Evolutionary conservation across 2,888 invertebrate species (phyloP).

Genomic region (Hydropsyche betteni): DNA sequence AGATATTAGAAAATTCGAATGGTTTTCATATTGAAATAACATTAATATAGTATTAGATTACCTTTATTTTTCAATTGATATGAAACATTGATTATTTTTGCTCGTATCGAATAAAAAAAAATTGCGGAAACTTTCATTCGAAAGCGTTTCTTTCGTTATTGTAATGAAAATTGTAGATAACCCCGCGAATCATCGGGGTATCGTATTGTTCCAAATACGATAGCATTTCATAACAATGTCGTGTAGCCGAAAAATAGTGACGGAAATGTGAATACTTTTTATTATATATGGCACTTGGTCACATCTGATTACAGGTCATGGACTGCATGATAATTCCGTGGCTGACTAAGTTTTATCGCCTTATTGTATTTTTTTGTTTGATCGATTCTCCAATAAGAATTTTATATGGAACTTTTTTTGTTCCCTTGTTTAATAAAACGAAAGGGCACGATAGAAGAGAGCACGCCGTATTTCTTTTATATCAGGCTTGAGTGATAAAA

Average conservation of each 20-base stretch:
- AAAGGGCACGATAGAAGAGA: not conserved
- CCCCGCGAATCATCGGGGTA: slow-evolving; percentile 30
- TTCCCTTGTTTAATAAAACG: not conserved
- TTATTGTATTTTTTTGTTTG: not conserved
- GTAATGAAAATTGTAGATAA: slow-evolving; percentile 8
- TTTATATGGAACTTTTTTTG: not conserved
- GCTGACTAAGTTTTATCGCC: not conserved
- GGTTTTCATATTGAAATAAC: too few species aligned
- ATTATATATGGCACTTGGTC: slow-evolving; percentile 29
- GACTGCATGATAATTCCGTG: slow-evolving; percentile 37
- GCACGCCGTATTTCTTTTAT: slow-evolving; percentile 10
- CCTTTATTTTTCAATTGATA: too few species aligned
- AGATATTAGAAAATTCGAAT: too few species aligned
- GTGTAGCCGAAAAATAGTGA: not conserved
- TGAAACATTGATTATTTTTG: too few species aligned
- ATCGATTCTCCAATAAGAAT: too few species aligned
- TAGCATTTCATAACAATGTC: slow-evolving; percentile 28
- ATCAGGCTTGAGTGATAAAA: slow-evolving; percentile 23
- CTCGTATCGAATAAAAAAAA: too few species aligned
- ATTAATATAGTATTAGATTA: too few species aligned
- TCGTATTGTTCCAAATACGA: slow-evolving; percentile 38
- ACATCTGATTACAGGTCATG: slow-evolving; percentile 40
- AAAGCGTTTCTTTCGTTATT: too few species aligned
- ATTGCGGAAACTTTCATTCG: too few species aligned
- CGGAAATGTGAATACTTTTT: slow-evolving; percentile 29